phyloP scores from a whole-genome alignment of 2,888 invertebrate species.

The Heliconius hortense region DNA sequence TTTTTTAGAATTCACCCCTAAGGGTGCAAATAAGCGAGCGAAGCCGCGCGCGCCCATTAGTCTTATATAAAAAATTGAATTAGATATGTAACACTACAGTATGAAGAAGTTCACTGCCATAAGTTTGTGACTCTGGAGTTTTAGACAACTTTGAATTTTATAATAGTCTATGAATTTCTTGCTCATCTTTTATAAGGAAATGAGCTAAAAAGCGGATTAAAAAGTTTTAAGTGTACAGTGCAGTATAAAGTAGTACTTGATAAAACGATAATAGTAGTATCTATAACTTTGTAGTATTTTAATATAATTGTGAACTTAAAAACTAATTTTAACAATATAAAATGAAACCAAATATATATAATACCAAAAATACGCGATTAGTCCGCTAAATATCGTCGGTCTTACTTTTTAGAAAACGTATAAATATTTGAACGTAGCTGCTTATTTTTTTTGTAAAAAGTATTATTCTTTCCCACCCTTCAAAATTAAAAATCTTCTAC shows the following conservation, averaged over 20 bases:
- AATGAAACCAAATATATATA: too few species aligned
- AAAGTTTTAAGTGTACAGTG: slow-evolving; percentile 18
- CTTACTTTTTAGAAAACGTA: too few species aligned
- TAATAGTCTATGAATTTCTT: not conserved
- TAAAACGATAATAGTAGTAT: not conserved
- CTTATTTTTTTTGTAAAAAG: too few species aligned
- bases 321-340: not conserved
- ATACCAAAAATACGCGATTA: too few species aligned
- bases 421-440: too few species aligned
- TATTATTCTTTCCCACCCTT: too few species aligned
- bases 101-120: not conserved
- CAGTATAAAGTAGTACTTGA: slow-evolving; percentile 2
- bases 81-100: not conserved
- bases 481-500: too few species aligned
- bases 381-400: too few species aligned
- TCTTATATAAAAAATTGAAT: not conserved
- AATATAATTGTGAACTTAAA: not conserved
- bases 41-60: too few species aligned
- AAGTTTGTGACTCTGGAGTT: not conserved
- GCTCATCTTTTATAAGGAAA: slow-evolving; percentile 9
- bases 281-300: not conserved
- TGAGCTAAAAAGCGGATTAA: not conserved
- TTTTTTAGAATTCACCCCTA: too few species aligned
- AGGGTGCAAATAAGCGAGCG: too few species aligned
- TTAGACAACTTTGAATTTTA: not conserved